phyloP scores from a whole-genome alignment of 2,888 invertebrate species.

The Ennomos erosarius region DNA sequence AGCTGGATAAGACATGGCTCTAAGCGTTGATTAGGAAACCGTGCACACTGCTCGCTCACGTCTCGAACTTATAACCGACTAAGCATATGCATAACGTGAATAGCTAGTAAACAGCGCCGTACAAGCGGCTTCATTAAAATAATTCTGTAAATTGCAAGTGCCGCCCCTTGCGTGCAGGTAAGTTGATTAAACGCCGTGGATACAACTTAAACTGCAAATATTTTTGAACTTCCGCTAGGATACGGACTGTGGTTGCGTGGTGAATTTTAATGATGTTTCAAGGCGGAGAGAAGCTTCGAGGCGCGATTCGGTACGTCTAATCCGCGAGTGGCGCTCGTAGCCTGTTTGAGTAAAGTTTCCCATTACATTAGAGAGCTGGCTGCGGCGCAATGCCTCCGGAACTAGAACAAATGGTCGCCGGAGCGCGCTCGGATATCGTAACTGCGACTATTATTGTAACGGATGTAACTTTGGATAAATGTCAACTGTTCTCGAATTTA shows the following conservation, averaged over 20 bases:
- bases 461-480: constrained; percentile 84
- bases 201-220: constrained; percentile 49
- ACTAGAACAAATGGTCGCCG: constrained; percentile 77
- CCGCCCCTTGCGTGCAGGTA: constrained; percentile 40
- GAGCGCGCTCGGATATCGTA: constrained; percentile 74
- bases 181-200: constrained; percentile 50
- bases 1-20: constrained; percentile 32
- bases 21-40: constrained; percentile 51
- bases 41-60: constrained; percentile 45
- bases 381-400: constrained; percentile 56
- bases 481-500: constrained; percentile 81
- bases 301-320: constrained; percentile 58
- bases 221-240: constrained; percentile 50
- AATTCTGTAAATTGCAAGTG: constrained; percentile 43
- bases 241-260: constrained; percentile 52
- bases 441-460: constrained; percentile 80
- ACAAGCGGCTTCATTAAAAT: constrained; percentile 53
- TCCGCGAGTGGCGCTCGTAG: constrained; percentile 57
- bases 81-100: constrained; percentile 37
- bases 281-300: constrained; percentile 45
- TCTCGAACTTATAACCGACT: constrained; percentile 36
- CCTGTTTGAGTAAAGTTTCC: constrained; percentile 76
- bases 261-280: constrained; percentile 73
- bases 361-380: constrained; percentile 70
- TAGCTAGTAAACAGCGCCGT: constrained; percentile 48